Evolutionary conservation across 2,113 vertebrate species (phyloP), one percentile per base, ranked within the genome.

Genomic region (Xenus cinereus): DNA sequence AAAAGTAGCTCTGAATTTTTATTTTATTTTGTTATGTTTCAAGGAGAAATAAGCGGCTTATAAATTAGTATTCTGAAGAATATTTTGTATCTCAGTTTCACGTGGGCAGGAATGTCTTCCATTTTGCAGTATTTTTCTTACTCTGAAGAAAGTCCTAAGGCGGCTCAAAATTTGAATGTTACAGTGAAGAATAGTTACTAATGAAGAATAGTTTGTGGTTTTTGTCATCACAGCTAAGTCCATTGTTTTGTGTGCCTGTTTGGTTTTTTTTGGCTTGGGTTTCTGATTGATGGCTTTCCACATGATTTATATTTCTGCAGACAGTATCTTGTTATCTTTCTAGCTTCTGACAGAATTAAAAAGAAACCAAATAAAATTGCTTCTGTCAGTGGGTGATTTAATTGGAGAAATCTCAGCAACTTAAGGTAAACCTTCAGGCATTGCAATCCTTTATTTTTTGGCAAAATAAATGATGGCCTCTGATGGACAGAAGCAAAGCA

Each of bases 321-420:
- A 82, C 54, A 45, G 63, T 81, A 75, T 71, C 95, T 97, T 97
- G 87, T 97, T 97, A 94, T 94, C 94, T 89, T 94, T 81, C 84
- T 86, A 82, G 56, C 74, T 97, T 95, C 73, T 94, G 80, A 96
- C 85, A 43, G 48, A 89, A 95, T 95, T 89, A 88, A 97, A 97
- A 87, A 95, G 92, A 92, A 95, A 74, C 43, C 66, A 91, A 90
- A 92, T 59, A 96, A 95, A 97, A 97, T 89, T 94, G 95, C 77
- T 87, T 87, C 95, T 98, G 97, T 96, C 95, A 94, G 84, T 86
- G 86, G 35, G 43, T 96, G 95, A 97, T 97, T 97, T 98, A 98
- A 97, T 94, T 97, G 94, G 75, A 80, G 67, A 89, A 95, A 90
- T 83, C 69, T 96, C 77, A 83, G 93, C 89, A 97, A 92, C 64